Evolutionary conservation across 2,888 invertebrate species (phyloP).

Genomic region (Belgica antarctica): DNA sequence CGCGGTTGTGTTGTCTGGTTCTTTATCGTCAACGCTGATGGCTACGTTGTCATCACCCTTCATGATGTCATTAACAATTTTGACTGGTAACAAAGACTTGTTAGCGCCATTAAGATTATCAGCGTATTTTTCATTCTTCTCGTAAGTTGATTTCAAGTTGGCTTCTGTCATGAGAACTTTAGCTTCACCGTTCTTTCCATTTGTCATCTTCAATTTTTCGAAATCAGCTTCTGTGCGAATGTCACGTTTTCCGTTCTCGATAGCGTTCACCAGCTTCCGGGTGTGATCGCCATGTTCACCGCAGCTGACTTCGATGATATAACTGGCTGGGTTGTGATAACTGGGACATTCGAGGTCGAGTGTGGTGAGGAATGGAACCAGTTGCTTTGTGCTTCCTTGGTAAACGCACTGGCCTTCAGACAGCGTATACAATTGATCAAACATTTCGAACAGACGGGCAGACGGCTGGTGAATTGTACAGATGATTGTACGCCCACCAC

Average conservation of each 20-base stretch:
- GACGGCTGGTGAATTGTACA: conserved; percentile 83
- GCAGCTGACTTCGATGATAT: conserved; percentile 93
- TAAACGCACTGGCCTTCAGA: conserved; percentile 95
- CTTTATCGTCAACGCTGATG: conserved; percentile 66
- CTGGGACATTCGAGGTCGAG: conserved; percentile 87
- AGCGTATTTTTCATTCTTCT: conserved; percentile 58
- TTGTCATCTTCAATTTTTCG: conserved; percentile 59
- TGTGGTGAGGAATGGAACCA: conserved; percentile 78
- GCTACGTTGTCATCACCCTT: conserved; percentile 62
- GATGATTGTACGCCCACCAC: conserved; percentile 89
- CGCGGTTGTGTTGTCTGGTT: conserved; percentile 67
- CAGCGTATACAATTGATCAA: conserved; percentile 89
- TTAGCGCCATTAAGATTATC: conserved; percentile 48
- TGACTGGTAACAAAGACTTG: conserved; percentile 58
- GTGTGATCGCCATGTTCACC: conserved; percentile 94
- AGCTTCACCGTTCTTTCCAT: conserved; percentile 55
- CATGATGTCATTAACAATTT: conserved; percentile 64
- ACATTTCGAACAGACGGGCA: conserved; percentile 95
- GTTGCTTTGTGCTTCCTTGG: conserved; percentile 80
- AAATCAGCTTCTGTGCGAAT: conserved; percentile 72
- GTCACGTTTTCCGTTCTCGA: conserved; percentile 79
- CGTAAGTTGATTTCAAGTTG: conserved; percentile 54
- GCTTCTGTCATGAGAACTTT: conserved; percentile 56
- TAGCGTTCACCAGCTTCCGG: conserved; percentile 77
- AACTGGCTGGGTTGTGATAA: conserved; percentile 96